Conservation (phyloP, 2,797 vertebrate species). For the Halcyon chelicuti region DNA sequence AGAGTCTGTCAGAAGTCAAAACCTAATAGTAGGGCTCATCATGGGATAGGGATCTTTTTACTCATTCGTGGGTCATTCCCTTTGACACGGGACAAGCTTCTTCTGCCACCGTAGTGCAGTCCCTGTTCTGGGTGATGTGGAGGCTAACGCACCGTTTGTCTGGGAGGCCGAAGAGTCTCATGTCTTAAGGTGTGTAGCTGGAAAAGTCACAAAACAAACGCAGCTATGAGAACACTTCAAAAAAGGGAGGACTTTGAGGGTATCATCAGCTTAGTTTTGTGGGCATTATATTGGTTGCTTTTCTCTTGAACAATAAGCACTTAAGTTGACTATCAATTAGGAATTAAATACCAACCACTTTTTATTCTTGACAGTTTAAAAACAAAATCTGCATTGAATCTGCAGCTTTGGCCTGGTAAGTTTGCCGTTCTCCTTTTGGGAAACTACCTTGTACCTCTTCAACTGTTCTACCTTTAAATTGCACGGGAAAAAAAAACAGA, state of each 20-base stretch:
- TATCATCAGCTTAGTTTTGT: background rate
- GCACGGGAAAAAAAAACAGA: background rate
- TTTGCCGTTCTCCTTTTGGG: background rate
- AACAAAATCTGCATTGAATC: background rate
- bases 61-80: background rate
- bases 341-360: background rate
- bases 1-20: background rate
- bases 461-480: background rate
- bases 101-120: background rate
- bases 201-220: background rate
- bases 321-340: background rate
- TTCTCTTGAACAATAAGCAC: conserved; percentile 24
- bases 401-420: conserved; percentile 18
- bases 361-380: conserved; percentile 40
- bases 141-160: background rate
- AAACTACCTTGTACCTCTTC: background rate
- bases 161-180: background rate
- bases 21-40: background rate
- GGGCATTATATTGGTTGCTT: background rate
- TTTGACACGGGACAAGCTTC: background rate
- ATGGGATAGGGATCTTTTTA: background rate
- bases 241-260: background rate
- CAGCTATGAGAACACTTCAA: background rate
- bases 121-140: background rate
- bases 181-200: background rate